phyloP scores from a whole-genome alignment of 2,888 invertebrate genomes.

The Melieria omissa region DNA sequence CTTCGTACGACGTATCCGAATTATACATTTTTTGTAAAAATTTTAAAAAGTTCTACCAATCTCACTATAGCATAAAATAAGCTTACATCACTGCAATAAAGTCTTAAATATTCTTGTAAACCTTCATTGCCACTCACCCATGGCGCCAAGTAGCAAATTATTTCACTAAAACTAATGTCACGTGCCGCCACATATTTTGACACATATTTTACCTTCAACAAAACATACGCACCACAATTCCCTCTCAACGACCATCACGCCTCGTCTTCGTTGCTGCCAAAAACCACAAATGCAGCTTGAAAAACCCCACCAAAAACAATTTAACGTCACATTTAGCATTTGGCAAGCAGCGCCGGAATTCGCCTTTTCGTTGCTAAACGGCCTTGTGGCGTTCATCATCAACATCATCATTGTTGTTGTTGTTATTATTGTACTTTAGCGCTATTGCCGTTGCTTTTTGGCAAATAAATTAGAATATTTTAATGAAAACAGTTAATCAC shows the following conservation, averaged over 20 bases:
- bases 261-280: neutral
- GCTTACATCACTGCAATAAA: too few relatives aligned
- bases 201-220: neutral
- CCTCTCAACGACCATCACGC: neutral
- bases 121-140: too few relatives aligned
- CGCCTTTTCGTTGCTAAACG: neutral
- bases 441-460: conserved; percentile 5
- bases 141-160: too few relatives aligned
- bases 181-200: neutral
- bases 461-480: conserved; percentile 50
- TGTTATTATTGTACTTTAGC: conserved; percentile 1
- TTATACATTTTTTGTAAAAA: too few relatives aligned
- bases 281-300: conserved; percentile 12
- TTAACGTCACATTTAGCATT: conserved; percentile 32
- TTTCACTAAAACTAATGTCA: neutral
- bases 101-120: too few relatives aligned
- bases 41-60: too few relatives aligned
- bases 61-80: too few relatives aligned
- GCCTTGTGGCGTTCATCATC: neutral
- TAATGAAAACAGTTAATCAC: conserved; percentile 50
- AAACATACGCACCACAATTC: neutral
- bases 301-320: conserved; percentile 24
- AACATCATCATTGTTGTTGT: neutral
- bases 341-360: conserved; percentile 1
- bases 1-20: too few relatives aligned